phyloP scores from a whole-genome alignment of 1,140 invertebrate species.

The Tribolium castaneum region DNA sequence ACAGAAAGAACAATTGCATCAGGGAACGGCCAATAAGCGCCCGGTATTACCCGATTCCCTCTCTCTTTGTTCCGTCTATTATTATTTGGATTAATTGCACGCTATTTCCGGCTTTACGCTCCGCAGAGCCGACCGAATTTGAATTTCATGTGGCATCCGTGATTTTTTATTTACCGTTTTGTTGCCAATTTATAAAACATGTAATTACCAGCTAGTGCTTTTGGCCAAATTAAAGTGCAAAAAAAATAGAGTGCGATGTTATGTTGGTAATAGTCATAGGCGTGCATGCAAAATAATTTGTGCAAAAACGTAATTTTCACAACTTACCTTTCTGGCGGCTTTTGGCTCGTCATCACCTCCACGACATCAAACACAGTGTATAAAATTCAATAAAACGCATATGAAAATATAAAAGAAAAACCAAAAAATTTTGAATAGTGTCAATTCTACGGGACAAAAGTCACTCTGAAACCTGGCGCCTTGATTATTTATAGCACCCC shows the following conservation, averaged over 20 bases:
- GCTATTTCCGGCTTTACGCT: constrained; percentile 57
- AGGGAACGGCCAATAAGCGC: constrained; percentile 44
- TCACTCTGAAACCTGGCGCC: not conserved
- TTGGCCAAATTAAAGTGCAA: too few relatives aligned
- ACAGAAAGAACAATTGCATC: constrained; percentile 52
- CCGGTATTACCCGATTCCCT: constrained; percentile 36
- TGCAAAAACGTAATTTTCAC: not conserved
- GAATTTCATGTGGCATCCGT: constrained; percentile 39
- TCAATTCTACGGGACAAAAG: not conserved
- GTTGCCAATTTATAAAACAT: too few relatives aligned
- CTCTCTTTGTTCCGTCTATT: constrained; percentile 56
- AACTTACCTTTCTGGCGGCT: not conserved
- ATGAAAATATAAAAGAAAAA: not conserved
- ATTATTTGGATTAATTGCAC: constrained; percentile 60
- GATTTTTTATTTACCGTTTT: constrained; percentile 11
- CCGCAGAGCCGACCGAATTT: constrained; percentile 43
- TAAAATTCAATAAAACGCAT: not conserved
- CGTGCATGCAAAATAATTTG: too few relatives aligned
- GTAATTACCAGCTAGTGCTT: too few relatives aligned
- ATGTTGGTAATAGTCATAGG: too few relatives aligned
- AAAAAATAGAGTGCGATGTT: too few relatives aligned
- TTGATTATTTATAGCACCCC: not conserved
- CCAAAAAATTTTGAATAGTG: not conserved
- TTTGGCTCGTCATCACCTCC: not conserved
- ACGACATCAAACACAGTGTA: not conserved